Percentiles rank a stretch among this genome's conserved stretches.
phyloP scores from a whole-genome alignment of 2,113 vertebrate genomes.

The Pedetes capensis region DNA sequence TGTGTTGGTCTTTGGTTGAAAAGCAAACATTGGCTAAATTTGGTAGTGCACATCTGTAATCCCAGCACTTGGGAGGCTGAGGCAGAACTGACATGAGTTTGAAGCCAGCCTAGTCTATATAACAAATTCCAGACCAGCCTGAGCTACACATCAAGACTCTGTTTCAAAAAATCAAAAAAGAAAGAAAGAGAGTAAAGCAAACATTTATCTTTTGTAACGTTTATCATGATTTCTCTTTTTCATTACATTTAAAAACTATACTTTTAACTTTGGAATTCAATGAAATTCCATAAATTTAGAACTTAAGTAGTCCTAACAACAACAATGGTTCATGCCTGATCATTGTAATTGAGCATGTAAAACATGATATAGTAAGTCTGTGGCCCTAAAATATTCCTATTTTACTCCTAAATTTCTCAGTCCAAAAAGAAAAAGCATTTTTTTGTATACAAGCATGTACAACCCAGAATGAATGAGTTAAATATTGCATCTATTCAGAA shows the following conservation, averaged over 20 bases:
- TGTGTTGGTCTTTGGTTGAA: background rate
- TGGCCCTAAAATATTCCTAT: background rate
- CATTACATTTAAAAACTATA: conserved; percentile 6
- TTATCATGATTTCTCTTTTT: conserved; percentile 27
- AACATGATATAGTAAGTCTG: background rate
- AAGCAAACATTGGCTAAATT: no score
- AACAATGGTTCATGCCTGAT: background rate
- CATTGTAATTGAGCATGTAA: conserved; percentile 1
- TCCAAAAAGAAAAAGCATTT: conserved; percentile 18
- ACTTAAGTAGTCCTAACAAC: conserved; percentile 24
- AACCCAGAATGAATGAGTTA: conserved; percentile 45
- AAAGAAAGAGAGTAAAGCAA: no score
- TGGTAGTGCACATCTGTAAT: no score
- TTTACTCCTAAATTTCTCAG: conserved; percentile 39
- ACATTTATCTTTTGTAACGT: background rate
- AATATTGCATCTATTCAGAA: conserved; percentile 37
- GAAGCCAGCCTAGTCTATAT: no score
- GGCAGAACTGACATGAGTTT: no score
- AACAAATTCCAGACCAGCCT: no score
- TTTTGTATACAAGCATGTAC: background rate
- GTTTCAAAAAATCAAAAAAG: no score
- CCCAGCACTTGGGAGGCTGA: no score
- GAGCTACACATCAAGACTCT: no score
- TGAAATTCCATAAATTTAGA: conserved; percentile 10
- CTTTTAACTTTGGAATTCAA: background rate